Base-by-base conservation (phyloP, 1,140 invertebrate genomes). In the Tetramorium parvispinum region DNA sequence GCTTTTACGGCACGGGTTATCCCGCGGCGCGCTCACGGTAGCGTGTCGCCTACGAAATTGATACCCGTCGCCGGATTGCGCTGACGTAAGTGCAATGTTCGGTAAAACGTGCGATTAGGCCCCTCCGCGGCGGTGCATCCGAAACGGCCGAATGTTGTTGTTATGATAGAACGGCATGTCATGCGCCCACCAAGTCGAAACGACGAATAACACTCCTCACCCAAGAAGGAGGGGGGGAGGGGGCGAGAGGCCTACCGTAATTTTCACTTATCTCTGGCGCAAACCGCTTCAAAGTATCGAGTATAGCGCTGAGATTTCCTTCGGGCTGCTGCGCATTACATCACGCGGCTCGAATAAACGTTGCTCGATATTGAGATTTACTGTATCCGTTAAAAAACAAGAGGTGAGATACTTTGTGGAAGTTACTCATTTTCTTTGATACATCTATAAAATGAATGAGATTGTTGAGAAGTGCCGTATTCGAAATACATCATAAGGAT, bases 51-150 rank as follows among this genome's bases (percentile, higher is more conserved):
- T 63, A 55, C 13, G 73, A 91, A 85, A 91, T 91, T 91, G 89
- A 88, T 89, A 86, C 88, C 82, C 91, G 89, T 91, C 89, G 65
- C 77, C 32, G 77, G 85, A 91, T 89, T 66, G 88, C 88, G 65
- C 55, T 66, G 88, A 87, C 85, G 89, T 78, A 87, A 89, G 91
- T 87, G 89, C 91, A 91, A 92, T 87, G 87, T 88, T 91, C 86
- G 63, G 59, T 87, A 85, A 91, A 89, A 86, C 86, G 85, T 87
- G 79, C 89, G 89, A 91, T 91, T 91, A 89, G 71, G 65, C 82
- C 82, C 32, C 68, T 70, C 43, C 53, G 55, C 75, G 27, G 40
- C 18, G 76, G 40, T 16, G 79, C 81, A 57, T 85, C 75, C 82
- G 85, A 85, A 85, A 82, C 66, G 71, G 40, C 13, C 13, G 46